Evolutionary conservation across 92 coral and sea anemone genomes (phyloP), one percentile per base, ranked within the genome.

Genomic region (Palythoa grandiflora): DNA sequence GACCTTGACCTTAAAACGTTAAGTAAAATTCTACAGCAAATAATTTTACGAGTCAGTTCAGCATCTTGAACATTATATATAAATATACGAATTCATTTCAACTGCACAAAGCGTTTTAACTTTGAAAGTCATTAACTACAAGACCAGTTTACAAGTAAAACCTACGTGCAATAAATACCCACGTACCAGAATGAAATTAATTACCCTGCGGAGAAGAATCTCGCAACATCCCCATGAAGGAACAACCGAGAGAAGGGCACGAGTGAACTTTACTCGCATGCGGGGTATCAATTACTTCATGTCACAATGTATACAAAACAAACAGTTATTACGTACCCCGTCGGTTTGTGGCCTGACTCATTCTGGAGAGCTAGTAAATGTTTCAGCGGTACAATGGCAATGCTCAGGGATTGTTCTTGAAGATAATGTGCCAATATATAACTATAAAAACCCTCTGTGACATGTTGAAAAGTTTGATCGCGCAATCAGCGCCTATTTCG

Each of bases 281-380:
- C 28, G 28, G 50, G 50, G 50, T 44, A 44, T 44, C 50, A 44
- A 3, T 44, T 44, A 44, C 50, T 44, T 0, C 7, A 8, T 39
- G 10, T 72, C 21, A 73, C 78, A 38, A 2, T 28, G 28, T 28
- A 28, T 14, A 39, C 76, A 39, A 17, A 17, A 17, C 78, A n/a
- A 21, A 20, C 15, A 21, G 60, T 48, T 6, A 14, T 8, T 28
- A 78, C 86, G 10, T 81, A 78, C 85, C 74, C 55, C 39, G 86
- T 81, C 86, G 86, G 38, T 17, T 81, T 44, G 86, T 48, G 9
- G 75, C 20, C 14, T 81, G 59, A 81, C 57, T 81, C 86, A 81
- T 81, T 17, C 51, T 74, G 50, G 57, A 17, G 60, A 75, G 17
- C 17, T 17, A 47, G 15, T 7, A 75, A 75, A 28, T n/a, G 38